Conservation (phyloP, 2,113 vertebrate species). For the Hippocampus guttulatus region DNA sequence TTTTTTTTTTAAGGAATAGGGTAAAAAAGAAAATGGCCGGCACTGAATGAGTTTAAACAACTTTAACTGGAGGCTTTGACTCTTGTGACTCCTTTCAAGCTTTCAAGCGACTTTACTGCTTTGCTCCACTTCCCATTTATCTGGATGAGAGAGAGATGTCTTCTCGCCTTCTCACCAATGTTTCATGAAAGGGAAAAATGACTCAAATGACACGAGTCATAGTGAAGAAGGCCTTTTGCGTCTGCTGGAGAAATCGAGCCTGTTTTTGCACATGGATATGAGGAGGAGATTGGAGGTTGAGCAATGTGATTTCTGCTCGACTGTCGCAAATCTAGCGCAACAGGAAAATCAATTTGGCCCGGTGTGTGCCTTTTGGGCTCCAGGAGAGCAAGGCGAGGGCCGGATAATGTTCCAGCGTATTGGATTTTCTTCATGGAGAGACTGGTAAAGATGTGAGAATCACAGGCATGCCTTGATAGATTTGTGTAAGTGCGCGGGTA, state of each 20-base stretch:
- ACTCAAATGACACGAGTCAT: conserved; percentile 55
- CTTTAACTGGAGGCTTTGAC: conserved; percentile 1
- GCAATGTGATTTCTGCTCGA: conserved; percentile 74
- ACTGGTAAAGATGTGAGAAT: conserved; percentile 48
- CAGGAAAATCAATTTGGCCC: conserved; percentile 79
- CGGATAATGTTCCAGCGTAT: conserved; percentile 72
- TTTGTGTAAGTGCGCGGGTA: conserved; percentile 56
- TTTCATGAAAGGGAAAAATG: conserved; percentile 47
- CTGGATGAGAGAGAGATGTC: conserved; percentile 47
- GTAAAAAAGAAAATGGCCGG: too few relatives aligned
- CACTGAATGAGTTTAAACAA: neutral
- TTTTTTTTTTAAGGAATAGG: too few relatives aligned
- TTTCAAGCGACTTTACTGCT: too few relatives aligned
- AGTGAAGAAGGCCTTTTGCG: conserved; percentile 37
- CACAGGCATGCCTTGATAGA: conserved; percentile 59
- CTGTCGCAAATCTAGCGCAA: conserved; percentile 77
- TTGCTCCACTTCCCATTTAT: conserved; percentile 27
- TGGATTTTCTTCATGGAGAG: conserved; percentile 73
- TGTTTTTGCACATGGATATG: conserved; percentile 21
- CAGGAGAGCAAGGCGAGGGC: conserved; percentile 68
- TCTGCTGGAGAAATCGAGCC: conserved; percentile 10
- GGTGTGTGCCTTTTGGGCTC: conserved; percentile 68
- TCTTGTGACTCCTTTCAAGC: neutral
- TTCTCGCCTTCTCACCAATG: conserved; percentile 45
- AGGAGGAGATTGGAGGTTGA: conserved; percentile 59